A percentile compares a stretch with the other conserved stretches of the same genome.
Conservation (phyloP, 2,113 vertebrate species). For the Eupsittula cactorum region DNA sequence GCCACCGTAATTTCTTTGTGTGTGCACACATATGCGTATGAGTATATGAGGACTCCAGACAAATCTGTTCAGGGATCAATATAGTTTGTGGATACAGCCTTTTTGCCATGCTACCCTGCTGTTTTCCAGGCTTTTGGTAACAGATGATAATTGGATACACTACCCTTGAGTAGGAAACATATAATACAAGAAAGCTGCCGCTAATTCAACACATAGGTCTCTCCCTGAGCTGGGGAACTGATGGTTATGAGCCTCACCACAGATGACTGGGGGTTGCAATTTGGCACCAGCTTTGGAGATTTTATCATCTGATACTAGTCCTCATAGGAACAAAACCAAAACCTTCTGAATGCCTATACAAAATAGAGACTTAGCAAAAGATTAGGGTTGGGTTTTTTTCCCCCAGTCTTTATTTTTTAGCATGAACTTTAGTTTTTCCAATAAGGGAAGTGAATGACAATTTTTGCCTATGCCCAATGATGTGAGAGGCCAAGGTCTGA, state of each 20-base stretch:
- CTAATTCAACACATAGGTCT: constrained; percentile 33
- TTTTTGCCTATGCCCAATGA: background rate
- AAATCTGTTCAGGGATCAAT: constrained; percentile 63
- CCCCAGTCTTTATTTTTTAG: background rate
- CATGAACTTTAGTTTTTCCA: background rate
- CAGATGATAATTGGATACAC: constrained; percentile 54
- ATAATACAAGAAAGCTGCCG: constrained; percentile 26
- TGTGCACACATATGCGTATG: background rate
- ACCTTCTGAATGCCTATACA: background rate
- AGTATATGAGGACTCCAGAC: constrained; percentile 31
- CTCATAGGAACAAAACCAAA: background rate
- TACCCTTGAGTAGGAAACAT: constrained; percentile 18
- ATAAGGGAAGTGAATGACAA: background rate
- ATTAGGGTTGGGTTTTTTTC: accelerated
- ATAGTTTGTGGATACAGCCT: constrained; percentile 30
- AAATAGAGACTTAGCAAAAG: background rate
- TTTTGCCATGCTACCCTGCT: background rate
- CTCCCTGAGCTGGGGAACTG: background rate
- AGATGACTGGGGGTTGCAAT: background rate
- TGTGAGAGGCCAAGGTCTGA: background rate
- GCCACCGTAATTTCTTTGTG: constrained; percentile 7
- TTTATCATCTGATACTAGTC: background rate
- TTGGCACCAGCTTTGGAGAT: background rate
- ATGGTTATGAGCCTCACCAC: background rate
- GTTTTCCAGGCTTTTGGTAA: constrained; percentile 38